phyloP scores from a whole-genome alignment of 2,113 vertebrate genomes.

The Strix uralensis region DNA sequence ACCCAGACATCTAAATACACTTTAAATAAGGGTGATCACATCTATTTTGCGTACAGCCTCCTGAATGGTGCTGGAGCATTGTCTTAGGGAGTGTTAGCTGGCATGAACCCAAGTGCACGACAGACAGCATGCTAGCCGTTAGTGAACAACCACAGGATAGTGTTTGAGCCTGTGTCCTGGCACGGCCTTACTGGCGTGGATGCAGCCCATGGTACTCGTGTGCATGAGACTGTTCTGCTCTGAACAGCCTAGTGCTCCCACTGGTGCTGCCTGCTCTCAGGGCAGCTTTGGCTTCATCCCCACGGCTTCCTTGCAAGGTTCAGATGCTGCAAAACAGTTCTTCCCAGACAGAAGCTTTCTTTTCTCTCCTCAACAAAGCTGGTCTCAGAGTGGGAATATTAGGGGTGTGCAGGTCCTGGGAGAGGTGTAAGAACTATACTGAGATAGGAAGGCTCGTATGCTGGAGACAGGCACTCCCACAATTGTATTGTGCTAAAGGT shows the following conservation, averaged over 20 bases:
- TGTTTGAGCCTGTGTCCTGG: not conserved
- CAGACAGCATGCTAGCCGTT: not conserved
- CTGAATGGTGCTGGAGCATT: not conserved
- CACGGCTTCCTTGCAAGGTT: not conserved
- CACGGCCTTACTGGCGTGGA: too few species aligned
- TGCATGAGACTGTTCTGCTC: not conserved
- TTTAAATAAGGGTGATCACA: not conserved
- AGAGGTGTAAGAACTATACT: not conserved
- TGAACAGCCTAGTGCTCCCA: not conserved
- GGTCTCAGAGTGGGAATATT: not conserved
- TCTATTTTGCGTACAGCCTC: not conserved
- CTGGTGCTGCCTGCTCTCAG: not conserved
- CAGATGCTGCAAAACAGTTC: not conserved
- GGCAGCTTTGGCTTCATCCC: not conserved
- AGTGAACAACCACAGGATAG: not conserved
- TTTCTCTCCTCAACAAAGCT: not conserved
- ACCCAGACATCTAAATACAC: not conserved
- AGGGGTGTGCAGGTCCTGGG: not conserved
- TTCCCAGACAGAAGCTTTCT: not conserved
- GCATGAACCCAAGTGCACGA: rapidly evolving
- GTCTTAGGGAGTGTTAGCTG: not conserved
- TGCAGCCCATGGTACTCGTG: not conserved
- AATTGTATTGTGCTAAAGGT: not conserved
- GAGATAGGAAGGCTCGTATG: not conserved
- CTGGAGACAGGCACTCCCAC: not conserved